A percentile compares a stretch with the other conserved stretches of the same genome.
These are phyloP conservation scores for Cliona cf. orientalis DNA, from an alignment of 37 sponge, comb jelly and placozoan genomes.

Conservation along the genomic window DNA sequence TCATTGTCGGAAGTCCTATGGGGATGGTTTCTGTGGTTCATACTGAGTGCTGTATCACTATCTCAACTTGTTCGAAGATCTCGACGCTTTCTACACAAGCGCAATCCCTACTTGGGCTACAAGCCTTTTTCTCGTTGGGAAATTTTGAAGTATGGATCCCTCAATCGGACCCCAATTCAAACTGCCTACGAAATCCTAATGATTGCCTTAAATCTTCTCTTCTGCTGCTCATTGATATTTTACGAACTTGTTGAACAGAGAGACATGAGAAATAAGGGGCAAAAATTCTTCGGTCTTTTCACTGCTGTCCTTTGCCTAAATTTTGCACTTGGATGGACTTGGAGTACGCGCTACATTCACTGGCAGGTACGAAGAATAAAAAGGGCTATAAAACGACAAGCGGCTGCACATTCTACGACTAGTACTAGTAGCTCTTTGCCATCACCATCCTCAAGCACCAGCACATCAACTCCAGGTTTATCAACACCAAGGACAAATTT, in stretches of 20 bases:
- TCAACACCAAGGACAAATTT: no score
- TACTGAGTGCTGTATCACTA: constrained; percentile 47
- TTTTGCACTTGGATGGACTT: constrained; percentile 49
- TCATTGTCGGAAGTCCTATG: constrained; percentile 64
- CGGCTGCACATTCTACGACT: no score
- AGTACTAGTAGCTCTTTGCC: no score
- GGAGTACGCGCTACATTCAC: constrained; percentile 5
- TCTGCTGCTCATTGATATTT: constrained; percentile 56
- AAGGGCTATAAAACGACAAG: no score
- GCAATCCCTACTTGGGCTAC: constrained; percentile 15
- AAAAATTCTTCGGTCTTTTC: constrained; percentile 83
- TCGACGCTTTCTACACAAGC: constrained; percentile 21
- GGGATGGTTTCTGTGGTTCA: constrained; percentile 77
- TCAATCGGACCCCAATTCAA: constrained; percentile 14
- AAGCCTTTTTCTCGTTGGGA: constrained; percentile 23
- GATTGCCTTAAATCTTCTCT: constrained; percentile 45
- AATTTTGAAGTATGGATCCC: constrained; percentile 27
- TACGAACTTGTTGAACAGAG: constrained; percentile 69
- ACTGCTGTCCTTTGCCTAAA: constrained; percentile 43
- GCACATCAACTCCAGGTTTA: no score
- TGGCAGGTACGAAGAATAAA: no score
- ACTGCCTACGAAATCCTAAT: constrained; percentile 40
- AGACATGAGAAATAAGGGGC: constrained; percentile 74
- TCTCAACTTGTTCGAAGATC: constrained; percentile 38
- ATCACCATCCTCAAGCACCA: no score